Conservation (phyloP, 2,797 vertebrate genomes). For the Limosa lapponica region DNA sequence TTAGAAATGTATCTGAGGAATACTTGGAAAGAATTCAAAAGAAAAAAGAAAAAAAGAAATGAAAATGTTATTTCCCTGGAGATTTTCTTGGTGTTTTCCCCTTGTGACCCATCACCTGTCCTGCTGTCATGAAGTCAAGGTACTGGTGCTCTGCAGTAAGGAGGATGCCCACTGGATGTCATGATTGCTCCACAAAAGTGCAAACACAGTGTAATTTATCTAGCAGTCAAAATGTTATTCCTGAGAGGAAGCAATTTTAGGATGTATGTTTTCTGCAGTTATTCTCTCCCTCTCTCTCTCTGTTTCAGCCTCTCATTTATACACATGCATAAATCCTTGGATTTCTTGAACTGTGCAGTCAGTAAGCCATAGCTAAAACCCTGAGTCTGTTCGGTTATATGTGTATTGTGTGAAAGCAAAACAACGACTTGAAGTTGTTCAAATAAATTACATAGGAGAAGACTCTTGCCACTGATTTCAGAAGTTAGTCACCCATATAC, state of each 20-base stretch:
- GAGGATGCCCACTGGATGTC: slow-evolving; percentile 58
- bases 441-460: neutral
- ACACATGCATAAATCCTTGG: neutral
- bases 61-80: neutral
- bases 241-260: slow-evolving; percentile 14
- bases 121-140: neutral
- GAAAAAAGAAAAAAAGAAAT: neutral
- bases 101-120: neutral
- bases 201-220: slow-evolving; percentile 53
- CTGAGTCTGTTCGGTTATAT: neutral
- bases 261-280: neutral
- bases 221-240: slow-evolving; percentile 68
- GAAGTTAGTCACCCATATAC: slow-evolving; percentile 4
- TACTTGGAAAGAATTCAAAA: neutral
- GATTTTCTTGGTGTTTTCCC: neutral
- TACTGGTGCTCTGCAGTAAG: slow-evolving; percentile 34
- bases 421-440: neutral
- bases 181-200: slow-evolving; percentile 37
- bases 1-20: neutral
- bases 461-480: neutral
- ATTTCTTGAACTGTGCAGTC: neutral
- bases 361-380: neutral
- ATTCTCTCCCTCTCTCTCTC: neutral
- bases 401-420: neutral
- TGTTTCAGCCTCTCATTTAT: neutral